These are phyloP conservation scores for Hemicordylus capensis DNA, from an alignment of 2,113 vertebrate species.

Conservation along the genomic window DNA sequence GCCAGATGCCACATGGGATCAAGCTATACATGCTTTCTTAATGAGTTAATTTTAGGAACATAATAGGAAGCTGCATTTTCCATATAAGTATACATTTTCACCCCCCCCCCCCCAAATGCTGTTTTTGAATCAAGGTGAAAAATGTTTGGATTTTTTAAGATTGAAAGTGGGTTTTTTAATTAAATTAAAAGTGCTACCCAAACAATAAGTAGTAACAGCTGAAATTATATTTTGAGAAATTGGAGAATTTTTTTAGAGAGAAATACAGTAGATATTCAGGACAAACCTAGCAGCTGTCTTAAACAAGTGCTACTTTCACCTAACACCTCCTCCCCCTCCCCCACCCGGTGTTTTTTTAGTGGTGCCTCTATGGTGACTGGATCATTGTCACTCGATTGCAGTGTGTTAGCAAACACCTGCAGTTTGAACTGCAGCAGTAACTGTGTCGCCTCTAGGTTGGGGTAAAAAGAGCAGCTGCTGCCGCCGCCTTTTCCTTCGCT, in stretches of 20 bases:
- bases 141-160: no score
- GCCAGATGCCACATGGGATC: neutral
- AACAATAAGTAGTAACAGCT: neutral
- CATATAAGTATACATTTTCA: neutral
- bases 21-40: neutral
- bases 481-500: neutral
- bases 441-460: neutral
- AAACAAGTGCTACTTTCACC: neutral
- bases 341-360: no score
- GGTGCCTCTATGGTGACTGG: neutral
- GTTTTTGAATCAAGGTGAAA: no score
- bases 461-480: neutral
- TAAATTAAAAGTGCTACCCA: neutral
- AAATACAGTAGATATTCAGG: neutral
- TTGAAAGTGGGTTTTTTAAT: neutral
- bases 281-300: no score
- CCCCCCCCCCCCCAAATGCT: no score
- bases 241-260: neutral
- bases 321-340: neutral
- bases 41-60: neutral
- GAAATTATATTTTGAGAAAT: neutral
- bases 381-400: neutral
- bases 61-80: neutral
- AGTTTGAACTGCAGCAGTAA: neutral
- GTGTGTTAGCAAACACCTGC: neutral